phyloP scores from a whole-genome alignment of 2,113 vertebrate species.

The Ammospiza nelsoni region DNA sequence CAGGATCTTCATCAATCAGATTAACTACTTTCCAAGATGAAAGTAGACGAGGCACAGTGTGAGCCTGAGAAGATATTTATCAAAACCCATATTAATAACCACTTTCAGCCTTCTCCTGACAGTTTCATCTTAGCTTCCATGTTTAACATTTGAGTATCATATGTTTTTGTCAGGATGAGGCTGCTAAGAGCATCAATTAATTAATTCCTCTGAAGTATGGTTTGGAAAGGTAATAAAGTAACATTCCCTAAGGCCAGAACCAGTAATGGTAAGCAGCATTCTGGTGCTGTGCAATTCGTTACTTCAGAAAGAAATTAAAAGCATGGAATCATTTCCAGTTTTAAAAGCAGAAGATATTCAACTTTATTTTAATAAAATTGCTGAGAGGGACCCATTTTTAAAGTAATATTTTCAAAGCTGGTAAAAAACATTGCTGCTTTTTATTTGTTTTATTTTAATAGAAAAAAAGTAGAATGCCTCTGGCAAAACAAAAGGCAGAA shows the following conservation, averaged over 20 bases:
- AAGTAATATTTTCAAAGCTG: constrained; percentile 22
- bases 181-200: constrained; percentile 85
- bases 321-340: constrained; percentile 40
- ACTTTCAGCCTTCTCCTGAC: constrained; percentile 85
- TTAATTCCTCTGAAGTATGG: constrained; percentile 83
- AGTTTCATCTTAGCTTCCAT: constrained; percentile 85
- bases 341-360: constrained; percentile 35
- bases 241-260: constrained; percentile 77
- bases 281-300: constrained; percentile 62
- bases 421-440: constrained; percentile 3
- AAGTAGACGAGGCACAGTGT: constrained; percentile 86
- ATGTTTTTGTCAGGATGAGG: constrained; percentile 86
- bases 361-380: constrained; percentile 52
- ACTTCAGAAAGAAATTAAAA: constrained; percentile 73
- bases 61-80: constrained; percentile 88
- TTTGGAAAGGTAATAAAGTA: constrained; percentile 85
- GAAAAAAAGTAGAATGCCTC: background rate
- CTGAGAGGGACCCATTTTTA: background rate
- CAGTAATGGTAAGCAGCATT: constrained; percentile 74
- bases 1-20: constrained; percentile 92
- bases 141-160: constrained; percentile 87
- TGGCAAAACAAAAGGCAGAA: constrained; percentile 29
- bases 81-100: constrained; percentile 90
- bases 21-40: constrained; percentile 86
- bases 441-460: constrained; percentile 41